Evolutionary conservation across 53 echinoderm and acorn worm genomes (phyloP), one percentile per base, ranked within the genome.

Genomic region (Apostichopus leukothele): DNA sequence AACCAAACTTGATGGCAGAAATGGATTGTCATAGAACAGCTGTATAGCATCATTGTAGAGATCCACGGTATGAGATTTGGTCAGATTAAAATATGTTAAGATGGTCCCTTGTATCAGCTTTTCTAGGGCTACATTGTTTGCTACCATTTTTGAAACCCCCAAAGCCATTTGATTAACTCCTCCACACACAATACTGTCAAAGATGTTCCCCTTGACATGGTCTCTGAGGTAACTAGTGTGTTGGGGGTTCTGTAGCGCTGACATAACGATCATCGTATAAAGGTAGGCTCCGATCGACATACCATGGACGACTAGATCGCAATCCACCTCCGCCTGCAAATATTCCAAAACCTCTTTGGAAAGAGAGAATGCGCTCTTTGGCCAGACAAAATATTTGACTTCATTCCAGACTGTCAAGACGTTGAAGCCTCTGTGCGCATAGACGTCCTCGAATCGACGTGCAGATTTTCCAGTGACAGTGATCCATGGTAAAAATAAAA

Each of bases 241-340:
- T 16, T 50, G 18, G 0, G 61, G 5, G 12, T 52, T 73, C 73
- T 53, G 61, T 0, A 50, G 13, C 61, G 80, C 78, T 22, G 57
- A 5, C n/a, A 19, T 10, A 21, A 96, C 84, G 14, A 91, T 76
- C 21, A 90, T 88, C 0, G 90, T 85, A 52, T 94, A 96, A 5
- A 96, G 76, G 52, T 91, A 96, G 1, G 94, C 94, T 16, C 96
- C 96, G 5, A 96, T 92, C 5, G 94, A 94, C 75, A 94, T 91
- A 21, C 90, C 88, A 84, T 96, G 96, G 51, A 96, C 92, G 53
- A 96, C 74, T 6, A 96, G 74, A 1, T 93, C 93, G 18, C 91
- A 79, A 14, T 55, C 54, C 27, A 89, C 90, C 75, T 91, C 14
- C 1, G 76, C 86, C 23, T 68, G 63, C 21, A 96, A 53, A 81